phyloP scores from a whole-genome alignment of 2,113 vertebrate species.

The Apteryx owenii region DNA sequence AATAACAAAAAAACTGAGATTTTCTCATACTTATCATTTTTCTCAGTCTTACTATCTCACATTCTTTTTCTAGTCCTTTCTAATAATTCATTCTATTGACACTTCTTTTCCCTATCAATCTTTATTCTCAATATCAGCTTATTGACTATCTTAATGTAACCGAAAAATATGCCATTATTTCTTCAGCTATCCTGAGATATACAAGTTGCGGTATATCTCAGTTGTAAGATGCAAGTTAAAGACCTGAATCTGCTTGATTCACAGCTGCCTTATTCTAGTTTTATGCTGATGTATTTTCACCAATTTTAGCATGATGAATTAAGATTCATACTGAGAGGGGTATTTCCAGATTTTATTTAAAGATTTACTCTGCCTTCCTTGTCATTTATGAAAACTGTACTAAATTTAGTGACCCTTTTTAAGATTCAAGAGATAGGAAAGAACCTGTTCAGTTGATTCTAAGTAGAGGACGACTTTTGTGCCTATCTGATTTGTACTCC shows the following conservation, averaged over 20 bases:
- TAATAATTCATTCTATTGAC: background rate
- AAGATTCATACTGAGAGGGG: background rate
- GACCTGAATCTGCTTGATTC: slow-evolving; percentile 12
- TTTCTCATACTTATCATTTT: background rate
- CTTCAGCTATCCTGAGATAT: background rate
- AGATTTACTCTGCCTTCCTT: slow-evolving; percentile 1
- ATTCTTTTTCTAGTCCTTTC: background rate
- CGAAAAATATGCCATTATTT: background rate
- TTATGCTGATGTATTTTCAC: slow-evolving; percentile 22
- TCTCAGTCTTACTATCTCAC: background rate
- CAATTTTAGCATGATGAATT: slow-evolving; percentile 15
- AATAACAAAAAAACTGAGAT: background rate
- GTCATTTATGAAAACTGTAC: slow-evolving; percentile 1
- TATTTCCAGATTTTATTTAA: slow-evolving; percentile 17
- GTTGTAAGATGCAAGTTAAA: background rate
- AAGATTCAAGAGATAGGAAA: background rate
- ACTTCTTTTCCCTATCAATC: background rate
- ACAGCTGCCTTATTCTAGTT: slow-evolving; percentile 16
- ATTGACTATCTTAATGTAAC: background rate
- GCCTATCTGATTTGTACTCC: background rate
- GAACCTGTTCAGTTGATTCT: background rate
- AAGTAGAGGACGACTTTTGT: background rate
- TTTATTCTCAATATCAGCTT: background rate
- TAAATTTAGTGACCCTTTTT: slow-evolving; percentile 23
- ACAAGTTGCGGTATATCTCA: background rate